Conservation (phyloP, 1,140 invertebrate species). For the Neelides sp. region DNA sequence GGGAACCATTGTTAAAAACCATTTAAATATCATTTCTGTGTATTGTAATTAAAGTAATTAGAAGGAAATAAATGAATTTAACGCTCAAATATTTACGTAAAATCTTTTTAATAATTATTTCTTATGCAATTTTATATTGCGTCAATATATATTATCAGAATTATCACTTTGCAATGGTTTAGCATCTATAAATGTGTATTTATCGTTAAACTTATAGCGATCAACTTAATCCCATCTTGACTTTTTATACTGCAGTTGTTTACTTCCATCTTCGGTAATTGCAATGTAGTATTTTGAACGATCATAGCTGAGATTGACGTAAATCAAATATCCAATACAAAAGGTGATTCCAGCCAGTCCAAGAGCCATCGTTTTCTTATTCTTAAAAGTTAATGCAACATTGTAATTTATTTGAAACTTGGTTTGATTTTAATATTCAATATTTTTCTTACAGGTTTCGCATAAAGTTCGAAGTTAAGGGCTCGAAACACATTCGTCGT, state of each 20-base stretch:
- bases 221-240: slow-evolving; percentile 79
- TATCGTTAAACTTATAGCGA: no score
- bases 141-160: no score
- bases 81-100: no score
- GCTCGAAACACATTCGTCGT: slow-evolving; percentile 55
- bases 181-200: no score
- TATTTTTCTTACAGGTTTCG: slow-evolving; percentile 54
- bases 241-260: slow-evolving; percentile 56
- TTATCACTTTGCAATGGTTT: no score
- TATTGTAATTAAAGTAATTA: no score
- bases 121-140: no score
- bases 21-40: no score
- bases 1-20: no score
- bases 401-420: background rate
- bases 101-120: no score
- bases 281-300: slow-evolving; percentile 61
- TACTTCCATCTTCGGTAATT: slow-evolving; percentile 55
- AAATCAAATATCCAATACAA: slow-evolving; percentile 56
- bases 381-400: slow-evolving; percentile 47
- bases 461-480: slow-evolving; percentile 70
- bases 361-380: slow-evolving; percentile 61
- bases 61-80: no score
- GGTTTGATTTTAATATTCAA: background rate
- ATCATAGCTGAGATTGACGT: slow-evolving; percentile 65
- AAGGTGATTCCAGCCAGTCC: slow-evolving; percentile 51